These are phyloP conservation scores for Eolophus roseicapilla DNA, from an alignment of 2,113 vertebrate species.

Conservation along the genomic window DNA sequence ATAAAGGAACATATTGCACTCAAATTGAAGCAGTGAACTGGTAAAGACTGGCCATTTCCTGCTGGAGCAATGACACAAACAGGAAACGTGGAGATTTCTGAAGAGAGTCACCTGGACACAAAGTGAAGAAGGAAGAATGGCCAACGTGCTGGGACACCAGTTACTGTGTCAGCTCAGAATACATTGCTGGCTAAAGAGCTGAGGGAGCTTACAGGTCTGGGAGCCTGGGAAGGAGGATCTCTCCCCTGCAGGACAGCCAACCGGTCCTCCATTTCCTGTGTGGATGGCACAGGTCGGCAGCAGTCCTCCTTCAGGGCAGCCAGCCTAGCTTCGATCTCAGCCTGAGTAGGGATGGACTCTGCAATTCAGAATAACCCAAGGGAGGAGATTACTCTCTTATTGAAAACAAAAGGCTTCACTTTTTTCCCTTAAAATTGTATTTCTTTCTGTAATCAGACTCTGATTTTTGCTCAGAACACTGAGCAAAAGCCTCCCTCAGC, in stretches of 20 bases:
- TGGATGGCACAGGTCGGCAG: constrained; percentile 77
- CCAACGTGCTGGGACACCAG: not conserved
- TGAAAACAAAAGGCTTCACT: not conserved
- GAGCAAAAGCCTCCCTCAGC: not conserved
- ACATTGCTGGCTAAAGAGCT: not conserved
- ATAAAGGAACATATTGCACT: not conserved
- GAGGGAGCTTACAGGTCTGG: constrained; percentile 76
- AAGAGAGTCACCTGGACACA: not conserved
- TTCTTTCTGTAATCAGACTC: not conserved
- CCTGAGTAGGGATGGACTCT: constrained; percentile 86
- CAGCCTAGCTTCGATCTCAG: constrained; percentile 89
- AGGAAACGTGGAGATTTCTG: not conserved
- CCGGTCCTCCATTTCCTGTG: constrained; percentile 85
- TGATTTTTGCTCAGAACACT: not conserved
- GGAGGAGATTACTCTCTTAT: not conserved
- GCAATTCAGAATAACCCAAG: constrained; percentile 14
- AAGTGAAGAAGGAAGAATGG: not conserved
- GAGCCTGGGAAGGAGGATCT: constrained; percentile 72
- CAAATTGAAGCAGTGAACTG: not conserved
- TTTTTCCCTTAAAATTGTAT: not conserved
- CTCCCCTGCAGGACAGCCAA: constrained; percentile 85
- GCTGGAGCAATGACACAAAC: not conserved
- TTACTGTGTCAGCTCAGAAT: not conserved
- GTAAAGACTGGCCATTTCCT: not conserved
- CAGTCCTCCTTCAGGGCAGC: constrained; percentile 82